These are phyloP conservation scores for Podocnemis expansa DNA, from an alignment of 2,113 vertebrate genomes.

Conservation along the genomic window DNA sequence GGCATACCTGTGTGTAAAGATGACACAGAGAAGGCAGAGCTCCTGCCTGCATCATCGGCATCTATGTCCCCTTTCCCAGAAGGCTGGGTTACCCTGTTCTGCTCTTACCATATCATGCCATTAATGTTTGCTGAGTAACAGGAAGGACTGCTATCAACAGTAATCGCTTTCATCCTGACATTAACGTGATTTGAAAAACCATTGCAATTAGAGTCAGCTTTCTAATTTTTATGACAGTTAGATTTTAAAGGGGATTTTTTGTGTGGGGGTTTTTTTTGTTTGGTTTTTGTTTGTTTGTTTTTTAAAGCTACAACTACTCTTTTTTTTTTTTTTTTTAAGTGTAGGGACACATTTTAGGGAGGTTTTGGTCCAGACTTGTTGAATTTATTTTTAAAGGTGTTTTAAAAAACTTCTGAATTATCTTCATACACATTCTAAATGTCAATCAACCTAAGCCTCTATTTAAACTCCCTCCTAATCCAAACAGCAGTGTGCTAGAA, in stretches of 20 bases:
- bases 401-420: not conserved
- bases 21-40: not conserved
- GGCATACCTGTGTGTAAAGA: not conserved
- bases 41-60: rapidly evolving
- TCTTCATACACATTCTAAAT: not conserved
- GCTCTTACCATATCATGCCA: rapidly evolving
- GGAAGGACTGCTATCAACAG: not conserved
- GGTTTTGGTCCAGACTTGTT: not conserved
- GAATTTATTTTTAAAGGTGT: not conserved
- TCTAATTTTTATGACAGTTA: not conserved
- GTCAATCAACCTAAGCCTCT: not conserved
- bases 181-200: not conserved
- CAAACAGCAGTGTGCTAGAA: rapidly evolving
- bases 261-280: not conserved
- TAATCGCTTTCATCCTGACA: not conserved
- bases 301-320: not conserved
- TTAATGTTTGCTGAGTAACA: rapidly evolving
- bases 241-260: not conserved
- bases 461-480: rapidly evolving
- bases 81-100: not conserved
- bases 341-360: not conserved
- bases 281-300: too few relatives aligned
- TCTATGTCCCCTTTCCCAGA: not conserved
- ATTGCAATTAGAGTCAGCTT: not conserved
- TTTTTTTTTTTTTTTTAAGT: not conserved